Evolutionary conservation across 2,888 invertebrate genomes (phyloP), one percentile per base, ranked within the genome.

Genomic region (Drosophila mimica): DNA sequence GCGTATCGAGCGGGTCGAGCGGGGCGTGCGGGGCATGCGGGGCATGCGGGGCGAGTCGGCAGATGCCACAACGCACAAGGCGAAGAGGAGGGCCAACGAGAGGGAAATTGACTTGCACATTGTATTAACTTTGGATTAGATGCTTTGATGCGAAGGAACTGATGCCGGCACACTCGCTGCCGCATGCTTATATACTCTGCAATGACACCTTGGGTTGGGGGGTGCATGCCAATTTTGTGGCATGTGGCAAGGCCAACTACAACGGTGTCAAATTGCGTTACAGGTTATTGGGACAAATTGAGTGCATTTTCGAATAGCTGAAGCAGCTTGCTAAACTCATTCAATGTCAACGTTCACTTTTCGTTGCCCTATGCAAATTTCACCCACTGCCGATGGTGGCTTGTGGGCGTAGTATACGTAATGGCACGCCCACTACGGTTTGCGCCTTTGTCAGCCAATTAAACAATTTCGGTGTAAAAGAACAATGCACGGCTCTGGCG

Each of bases 341-440:
- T 90, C 85, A 86, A 86, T 86, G 90, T 86, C 85, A 86, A 67
- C 83, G 76, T 61, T 74, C 70, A 76, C 67, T 81, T 80, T 79
- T 75, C 72, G 83, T 79, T 88, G 89, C 83, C 83, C 90, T 89
- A 90, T 88, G 90, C 83, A 88, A 90, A 90, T 90, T 53, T 49
- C 33, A 31, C n/a, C 36, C 61, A 61, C 57, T 65, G 30, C 20
- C 7, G 48, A 53, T 51, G 30, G 13, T 15, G 25, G 5, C 15
- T 20, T 9, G 13, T 46, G 30, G 38, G 46, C 15, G 13, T 4
- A 38, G 38, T 17, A 3, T 15, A 25, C 7, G 20, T 13, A 25
- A 2, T 46, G 25, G 25, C 46, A 25, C 25, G 25, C 46, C 46
- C 46, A 30, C 53, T 33, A 30, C n/a, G 53, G 52, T 59, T 49